Evolutionary conservation across 2,797 vertebrate genomes (phyloP), one percentile per base, ranked within the genome.

Genomic region (Eurystomus glaucurus): DNA sequence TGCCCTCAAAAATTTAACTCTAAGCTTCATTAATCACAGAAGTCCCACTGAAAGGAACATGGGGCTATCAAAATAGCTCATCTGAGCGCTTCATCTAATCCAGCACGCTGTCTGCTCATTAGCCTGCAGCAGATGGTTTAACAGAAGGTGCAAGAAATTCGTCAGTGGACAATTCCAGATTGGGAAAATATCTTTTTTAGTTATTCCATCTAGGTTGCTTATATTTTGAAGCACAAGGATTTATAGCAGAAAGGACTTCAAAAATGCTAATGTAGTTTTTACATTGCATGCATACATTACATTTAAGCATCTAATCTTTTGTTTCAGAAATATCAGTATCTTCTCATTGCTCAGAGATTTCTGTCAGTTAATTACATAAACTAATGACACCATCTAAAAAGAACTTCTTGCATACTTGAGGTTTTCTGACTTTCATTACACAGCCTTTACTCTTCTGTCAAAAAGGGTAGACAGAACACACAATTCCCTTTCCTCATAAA

Each of bases 141-240:
- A 97, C 96, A 97, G 96, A 96, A 97, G 97, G 97, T 85, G 93
- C 55, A 92, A 97, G 70, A 96, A 97, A 97, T 90, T 94, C 0
- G 2, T 92, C 92, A 90, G 70, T 48, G 29, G 90, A 93, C 91
- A 84, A 26, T 84, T 95, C 85, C 85, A 85, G 75, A 90, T 28
- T 29, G 58, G 48, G 37, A 91, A 94, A 71, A 22, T 55, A 65
- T 76, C 61, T 64, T 68, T 43, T 62, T 62, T 5, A 62, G 41
- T 81, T 84, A 35, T 69, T 90, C 26, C n/a, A 84, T 26, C 76
- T 69, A 75, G 22, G 70, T 75, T 33, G 10, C 79, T 69, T 70
- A 1, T 10, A 68, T 64, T 80, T 66, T 54, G 61, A 83, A 85
- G 52, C 21, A 19, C n/a, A 60, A 65, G 31, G 15, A 86, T 72